Evolutionary conservation across 1,140 invertebrate genomes (phyloP).

Genomic region (Ctenoplectra terminalis): DNA sequence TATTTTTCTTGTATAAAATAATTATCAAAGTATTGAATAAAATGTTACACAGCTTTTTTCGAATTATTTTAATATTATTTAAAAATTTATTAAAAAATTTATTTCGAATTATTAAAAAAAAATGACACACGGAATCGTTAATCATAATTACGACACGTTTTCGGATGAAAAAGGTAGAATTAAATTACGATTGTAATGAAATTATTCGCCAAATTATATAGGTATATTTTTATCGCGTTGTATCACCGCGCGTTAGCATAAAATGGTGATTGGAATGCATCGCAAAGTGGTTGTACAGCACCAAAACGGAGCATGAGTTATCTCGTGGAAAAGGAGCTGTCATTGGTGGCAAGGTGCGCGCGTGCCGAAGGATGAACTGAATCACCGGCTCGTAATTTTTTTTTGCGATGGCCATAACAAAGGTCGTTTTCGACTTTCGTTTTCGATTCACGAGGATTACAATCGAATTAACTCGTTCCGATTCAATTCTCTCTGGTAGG

Average conservation of each 20-base stretch:
- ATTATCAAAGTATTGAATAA: too few species aligned
- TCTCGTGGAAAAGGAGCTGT: slow-evolving; percentile 53
- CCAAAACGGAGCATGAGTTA: slow-evolving; percentile 57
- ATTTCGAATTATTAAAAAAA: too few species aligned
- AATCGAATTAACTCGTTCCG: background rate
- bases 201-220: background rate
- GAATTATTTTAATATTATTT: too few species aligned
- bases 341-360: slow-evolving; percentile 58
- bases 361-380: slow-evolving; percentile 55
- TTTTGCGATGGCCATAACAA: slow-evolving; percentile 54
- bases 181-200: background rate
- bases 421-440: slow-evolving; percentile 57
- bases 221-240: background rate
- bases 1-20: too few species aligned
- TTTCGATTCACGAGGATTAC: slow-evolving; percentile 10
- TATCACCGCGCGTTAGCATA: background rate
- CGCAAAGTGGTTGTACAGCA: slow-evolving; percentile 4
- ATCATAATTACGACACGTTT: background rate
- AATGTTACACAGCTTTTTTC: too few species aligned
- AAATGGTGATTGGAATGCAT: slow-evolving; percentile 17
- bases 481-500: too few species aligned
- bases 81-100: too few species aligned
- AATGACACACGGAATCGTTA: background rate
- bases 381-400: slow-evolving; percentile 57
- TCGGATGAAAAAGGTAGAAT: background rate